Conservation (phyloP, 1,140 invertebrate species). For the Drosophila nasuta region DNA sequence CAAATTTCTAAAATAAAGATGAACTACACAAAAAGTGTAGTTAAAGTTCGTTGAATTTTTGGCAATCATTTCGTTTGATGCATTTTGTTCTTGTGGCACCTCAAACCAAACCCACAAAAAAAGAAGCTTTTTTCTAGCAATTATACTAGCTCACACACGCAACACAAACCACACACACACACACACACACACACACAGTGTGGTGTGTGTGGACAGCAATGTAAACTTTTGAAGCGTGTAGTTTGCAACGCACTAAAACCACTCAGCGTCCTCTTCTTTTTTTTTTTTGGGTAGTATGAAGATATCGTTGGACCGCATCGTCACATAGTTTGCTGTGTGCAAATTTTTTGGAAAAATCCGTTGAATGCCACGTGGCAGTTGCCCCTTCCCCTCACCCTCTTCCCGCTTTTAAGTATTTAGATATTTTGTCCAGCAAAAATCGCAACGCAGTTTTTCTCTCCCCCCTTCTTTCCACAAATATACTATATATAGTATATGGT, state of each 20-base stretch:
- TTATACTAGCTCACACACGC: slow-evolving; percentile 49
- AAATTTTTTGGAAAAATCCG: slow-evolving; percentile 50
- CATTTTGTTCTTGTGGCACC: not conserved
- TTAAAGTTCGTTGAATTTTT: not conserved
- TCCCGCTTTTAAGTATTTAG: slow-evolving; percentile 59
- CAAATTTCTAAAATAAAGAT: no score
- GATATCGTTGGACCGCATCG: slow-evolving; percentile 29
- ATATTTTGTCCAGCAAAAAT: slow-evolving; percentile 64
- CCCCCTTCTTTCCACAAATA: no score
- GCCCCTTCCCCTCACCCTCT: not conserved
- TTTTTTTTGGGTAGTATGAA: not conserved
- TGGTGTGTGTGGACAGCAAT: slow-evolving; percentile 7
- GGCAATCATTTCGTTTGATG: not conserved
- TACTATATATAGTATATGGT: no score
- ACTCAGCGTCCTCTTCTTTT: not conserved
- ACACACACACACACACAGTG: slow-evolving; percentile 24
- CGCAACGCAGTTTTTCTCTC: slow-evolving; percentile 22
- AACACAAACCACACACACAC: slow-evolving; percentile 26
- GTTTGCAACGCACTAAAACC: slow-evolving; percentile 43
- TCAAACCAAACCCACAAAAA: not conserved
- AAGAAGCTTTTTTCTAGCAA: slow-evolving; percentile 42
- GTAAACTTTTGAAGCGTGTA: slow-evolving; percentile 64
- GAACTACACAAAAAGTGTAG: not conserved
- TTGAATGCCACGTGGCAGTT: slow-evolving; percentile 47
- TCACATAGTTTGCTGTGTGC: slow-evolving; percentile 62